Conservation (phyloP, 2,888 invertebrate genomes). For the Dendrolimus pini region DNA sequence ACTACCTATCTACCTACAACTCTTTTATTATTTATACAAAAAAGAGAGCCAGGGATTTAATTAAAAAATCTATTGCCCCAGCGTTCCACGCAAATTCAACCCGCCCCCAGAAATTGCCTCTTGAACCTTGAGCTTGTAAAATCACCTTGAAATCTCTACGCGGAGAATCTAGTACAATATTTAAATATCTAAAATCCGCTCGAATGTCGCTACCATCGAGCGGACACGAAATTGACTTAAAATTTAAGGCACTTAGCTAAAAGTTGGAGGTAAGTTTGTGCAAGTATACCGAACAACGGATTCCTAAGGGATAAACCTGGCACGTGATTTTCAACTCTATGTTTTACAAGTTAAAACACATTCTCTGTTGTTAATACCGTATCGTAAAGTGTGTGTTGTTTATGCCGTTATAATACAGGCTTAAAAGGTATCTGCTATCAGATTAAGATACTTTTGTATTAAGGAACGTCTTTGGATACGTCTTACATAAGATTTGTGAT, state of each 20-base stretch:
- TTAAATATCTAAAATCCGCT: conserved; percentile 32
- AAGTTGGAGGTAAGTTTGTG: conserved; percentile 44
- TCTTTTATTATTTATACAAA: not conserved
- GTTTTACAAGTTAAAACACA: not conserved
- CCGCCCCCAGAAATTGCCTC: conserved; percentile 9
- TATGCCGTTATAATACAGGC: conserved; percentile 3
- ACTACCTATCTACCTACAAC: not conserved
- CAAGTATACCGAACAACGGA: conserved; percentile 37
- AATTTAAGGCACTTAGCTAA: conserved; percentile 57
- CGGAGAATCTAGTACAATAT: conserved; percentile 12
- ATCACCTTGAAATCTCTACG: conserved; percentile 12
- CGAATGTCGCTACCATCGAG: conserved; percentile 25
- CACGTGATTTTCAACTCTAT: conserved; percentile 24
- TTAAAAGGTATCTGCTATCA: not conserved
- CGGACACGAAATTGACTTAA: conserved; percentile 55
- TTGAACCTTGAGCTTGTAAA: conserved; percentile 14
- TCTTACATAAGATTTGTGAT: not conserved
- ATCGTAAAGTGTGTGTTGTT: conserved; percentile 3
- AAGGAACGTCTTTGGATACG: not conserved
- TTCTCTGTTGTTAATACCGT: not conserved
- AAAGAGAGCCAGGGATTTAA: conserved; percentile 12
- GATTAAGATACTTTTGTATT: not conserved
- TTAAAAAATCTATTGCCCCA: conserved; percentile 12
- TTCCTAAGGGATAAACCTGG: conserved; percentile 23
- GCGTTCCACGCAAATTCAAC: conserved; percentile 5